Base-by-base conservation (phyloP, 2,113 vertebrate genomes). In the Hoplias malabaricus region DNA sequence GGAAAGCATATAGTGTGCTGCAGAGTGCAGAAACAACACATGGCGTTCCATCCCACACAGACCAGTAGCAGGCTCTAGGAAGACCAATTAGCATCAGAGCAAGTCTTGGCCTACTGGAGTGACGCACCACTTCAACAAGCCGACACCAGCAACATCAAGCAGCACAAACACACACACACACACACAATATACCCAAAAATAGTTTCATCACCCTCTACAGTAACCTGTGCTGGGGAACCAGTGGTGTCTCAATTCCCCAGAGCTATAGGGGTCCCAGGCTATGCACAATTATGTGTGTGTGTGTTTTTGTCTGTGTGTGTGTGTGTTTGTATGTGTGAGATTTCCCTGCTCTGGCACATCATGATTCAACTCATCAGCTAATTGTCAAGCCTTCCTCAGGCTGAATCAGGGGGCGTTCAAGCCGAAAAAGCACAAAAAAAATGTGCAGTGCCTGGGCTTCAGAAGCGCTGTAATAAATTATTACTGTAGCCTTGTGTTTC, bases 391-490 rank as follows among this genome's bases (percentile, higher is more conserved):
- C 43, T 29, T 59, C 16, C 56, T 33, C 9, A 14, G 57, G 57
- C 57, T 33, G 57, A 61, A 21, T 61, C 57, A 61, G 57, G 29
- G 43, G 5, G 27, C n/a, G 31, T 4, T 19, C 16, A 29, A 61
- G 57, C 57, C 13, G 57, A 33, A 61, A 61, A 61, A 33, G 57
- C 57, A 61, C n/a, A n/a, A n/a, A n/a, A 61, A 61, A 61, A 61
- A 31, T 61, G 57, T 61, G 57, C 57, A 61, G 57, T 61, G 57
- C 25, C 56, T 6, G 12, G 27, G 31, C 57, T 48, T 11, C 14
- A 48, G 43, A 19, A 48, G 43, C 43, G 6, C 43, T 48, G 43
- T 48, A 27, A 61, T 61, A 61, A 33, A 13, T 33, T 33, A 16
- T 61, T 61, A 61, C 57, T 61, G 16, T 33, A 33, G 29, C 14